Conservation (phyloP, 2,888 invertebrate species). For the Portevinia maculata region DNA sequence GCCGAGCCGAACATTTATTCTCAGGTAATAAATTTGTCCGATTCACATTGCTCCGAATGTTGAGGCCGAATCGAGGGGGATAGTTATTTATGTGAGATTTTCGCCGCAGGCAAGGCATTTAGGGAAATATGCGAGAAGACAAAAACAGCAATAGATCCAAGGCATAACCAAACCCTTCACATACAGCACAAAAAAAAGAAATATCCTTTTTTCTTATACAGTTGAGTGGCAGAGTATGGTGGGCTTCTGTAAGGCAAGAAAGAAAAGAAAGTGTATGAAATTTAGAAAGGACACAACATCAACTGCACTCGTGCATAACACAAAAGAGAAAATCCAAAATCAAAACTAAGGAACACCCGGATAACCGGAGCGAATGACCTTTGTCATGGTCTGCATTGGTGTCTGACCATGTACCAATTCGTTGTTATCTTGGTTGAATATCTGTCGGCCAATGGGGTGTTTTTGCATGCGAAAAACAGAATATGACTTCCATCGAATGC, state of each 20-base stretch:
- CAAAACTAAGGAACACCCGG: constrained; percentile 1
- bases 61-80: constrained; percentile 12
- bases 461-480: constrained; percentile 51
- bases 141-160: constrained; percentile 38
- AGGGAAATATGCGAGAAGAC: constrained; percentile 54
- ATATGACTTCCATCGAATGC: constrained; percentile 40
- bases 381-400: not conserved
- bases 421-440: constrained; percentile 56
- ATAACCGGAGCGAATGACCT: no score
- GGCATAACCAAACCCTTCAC: constrained; percentile 32
- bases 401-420: constrained; percentile 30
- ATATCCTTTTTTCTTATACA: constrained; percentile 57
- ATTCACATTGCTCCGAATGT: constrained; percentile 79
- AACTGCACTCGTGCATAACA: constrained; percentile 3
- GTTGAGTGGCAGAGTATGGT: constrained; percentile 27
- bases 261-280: constrained; percentile 49
- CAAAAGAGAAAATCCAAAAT: constrained; percentile 14
- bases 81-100: constrained; percentile 48
- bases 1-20: constrained; percentile 83
- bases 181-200: constrained; percentile 38
- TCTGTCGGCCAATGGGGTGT: constrained; percentile 52
- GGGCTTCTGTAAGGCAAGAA: constrained; percentile 31
- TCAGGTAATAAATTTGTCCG: constrained; percentile 82
- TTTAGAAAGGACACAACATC: constrained; percentile 14
- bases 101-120: constrained; percentile 46